phyloP scores from a whole-genome alignment of 2,113 vertebrate genomes.

The Mirounga angustirostris region DNA sequence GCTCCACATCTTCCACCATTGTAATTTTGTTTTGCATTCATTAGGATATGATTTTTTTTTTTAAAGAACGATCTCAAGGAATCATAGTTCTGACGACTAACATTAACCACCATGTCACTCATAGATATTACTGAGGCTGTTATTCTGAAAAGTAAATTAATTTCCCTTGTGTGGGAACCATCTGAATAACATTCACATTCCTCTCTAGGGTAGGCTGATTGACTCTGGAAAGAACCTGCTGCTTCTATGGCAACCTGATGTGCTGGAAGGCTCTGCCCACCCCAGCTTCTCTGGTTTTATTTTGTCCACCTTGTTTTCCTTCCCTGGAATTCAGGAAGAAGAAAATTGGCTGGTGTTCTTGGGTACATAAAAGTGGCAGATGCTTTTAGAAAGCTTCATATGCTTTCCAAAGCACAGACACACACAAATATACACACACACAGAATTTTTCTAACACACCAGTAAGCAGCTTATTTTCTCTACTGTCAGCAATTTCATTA shows the following conservation, averaged over 20 bases:
- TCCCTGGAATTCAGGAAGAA: neutral
- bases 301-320: neutral
- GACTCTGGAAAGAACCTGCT: neutral
- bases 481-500: constrained; percentile 23
- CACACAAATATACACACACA: too few relatives aligned
- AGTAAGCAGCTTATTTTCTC: neutral
- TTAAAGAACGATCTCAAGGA: constrained; percentile 41
- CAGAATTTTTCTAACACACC: neutral
- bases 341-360: neutral
- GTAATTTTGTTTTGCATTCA: constrained; percentile 61
- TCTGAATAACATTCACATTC: neutral
- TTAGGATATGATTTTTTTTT: constrained; percentile 28
- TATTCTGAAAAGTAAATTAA: constrained; percentile 62
- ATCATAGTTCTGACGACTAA: constrained; percentile 23
- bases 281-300: neutral
- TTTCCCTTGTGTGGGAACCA: constrained; percentile 39
- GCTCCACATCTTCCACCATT: neutral
- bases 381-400: neutral
- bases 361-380: neutral
- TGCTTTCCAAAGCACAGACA: neutral
- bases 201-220: neutral
- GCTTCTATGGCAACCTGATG: neutral
- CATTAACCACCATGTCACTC: constrained; percentile 54
- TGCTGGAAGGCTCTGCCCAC: neutral
- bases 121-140: constrained; percentile 26